These are phyloP conservation scores for Siphonodentalium dalli DNA, from an alignment of 2,888 invertebrate genomes.

Conservation along the genomic window DNA sequence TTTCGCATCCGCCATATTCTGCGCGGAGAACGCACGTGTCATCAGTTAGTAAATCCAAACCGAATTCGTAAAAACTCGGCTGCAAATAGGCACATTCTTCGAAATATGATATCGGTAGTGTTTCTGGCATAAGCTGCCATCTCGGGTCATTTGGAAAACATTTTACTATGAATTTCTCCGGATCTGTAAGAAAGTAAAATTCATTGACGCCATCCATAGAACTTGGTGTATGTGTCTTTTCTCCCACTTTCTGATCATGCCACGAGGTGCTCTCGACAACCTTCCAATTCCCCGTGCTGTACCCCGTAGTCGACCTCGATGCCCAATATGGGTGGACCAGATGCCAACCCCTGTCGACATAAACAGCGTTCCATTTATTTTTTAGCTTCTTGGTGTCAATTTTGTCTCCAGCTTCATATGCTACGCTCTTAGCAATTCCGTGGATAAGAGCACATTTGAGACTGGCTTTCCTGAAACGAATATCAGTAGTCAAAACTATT, in stretches of 20 bases:
- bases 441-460: constrained; percentile 42
- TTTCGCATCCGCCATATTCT: constrained; percentile 27
- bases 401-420: constrained; percentile 42
- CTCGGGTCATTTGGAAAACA: constrained; percentile 36
- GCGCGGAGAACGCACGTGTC: constrained; percentile 24
- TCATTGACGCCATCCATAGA: too few relatives aligned
- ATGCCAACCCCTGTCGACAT: constrained; percentile 42
- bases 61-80: constrained; percentile 35
- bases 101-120: constrained; percentile 31
- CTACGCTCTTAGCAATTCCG: constrained; percentile 45
- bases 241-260: too few relatives aligned
- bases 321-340: constrained; percentile 52
- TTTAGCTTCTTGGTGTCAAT: constrained; percentile 29
- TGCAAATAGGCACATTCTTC: constrained; percentile 35
- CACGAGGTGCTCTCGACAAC: constrained; percentile 34
- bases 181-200: constrained; percentile 42
- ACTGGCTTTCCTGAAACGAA: constrained; percentile 39
- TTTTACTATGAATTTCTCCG: constrained; percentile 35
- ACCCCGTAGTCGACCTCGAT: constrained; percentile 29
- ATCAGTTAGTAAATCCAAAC: constrained; percentile 25
- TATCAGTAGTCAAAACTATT: too few relatives aligned
- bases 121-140: constrained; percentile 38
- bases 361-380: constrained; percentile 52
- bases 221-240: too few relatives aligned
- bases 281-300: constrained; percentile 39